A percentile compares a stretch with the other conserved stretches of the same genome.
phyloP scores from a whole-genome alignment of 2,888 invertebrate species.

The Callyntrura guangdongensis region DNA sequence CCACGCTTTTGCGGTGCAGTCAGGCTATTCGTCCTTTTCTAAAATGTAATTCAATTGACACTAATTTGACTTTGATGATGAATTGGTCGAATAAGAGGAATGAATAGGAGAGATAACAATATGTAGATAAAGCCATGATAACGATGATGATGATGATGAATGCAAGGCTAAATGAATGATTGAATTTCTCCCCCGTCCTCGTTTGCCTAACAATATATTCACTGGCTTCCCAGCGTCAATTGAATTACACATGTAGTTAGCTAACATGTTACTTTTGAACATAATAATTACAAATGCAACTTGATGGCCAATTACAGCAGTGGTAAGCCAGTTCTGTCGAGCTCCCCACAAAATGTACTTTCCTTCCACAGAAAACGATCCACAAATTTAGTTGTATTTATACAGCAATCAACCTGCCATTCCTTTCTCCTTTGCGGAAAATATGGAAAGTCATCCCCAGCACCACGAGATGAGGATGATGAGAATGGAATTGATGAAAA shows the following conservation, averaged over 20 bases:
- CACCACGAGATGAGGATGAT: no score
- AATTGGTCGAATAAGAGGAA: constrained; percentile 32
- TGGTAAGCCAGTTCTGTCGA: no score
- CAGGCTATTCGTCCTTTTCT: constrained; percentile 33
- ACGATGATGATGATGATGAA: constrained; percentile 26
- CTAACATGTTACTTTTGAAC: background rate
- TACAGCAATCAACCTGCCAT: constrained; percentile 67
- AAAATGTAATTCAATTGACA: constrained; percentile 64
- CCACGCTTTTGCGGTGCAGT: background rate
- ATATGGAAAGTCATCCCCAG: constrained; percentile 28
- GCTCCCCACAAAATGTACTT: constrained; percentile 5
- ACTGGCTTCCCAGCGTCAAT: constrained; percentile 34
- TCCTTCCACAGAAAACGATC: constrained; percentile 30
- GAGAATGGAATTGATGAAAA: background rate
- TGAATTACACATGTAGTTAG: constrained; percentile 31
- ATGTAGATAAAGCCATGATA: no score
- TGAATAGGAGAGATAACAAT: constrained; percentile 9
- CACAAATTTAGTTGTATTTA: constrained; percentile 54
- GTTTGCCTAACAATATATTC: background rate
- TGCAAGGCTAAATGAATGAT: constrained; percentile 47
- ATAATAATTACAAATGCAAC: constrained; percentile 3
- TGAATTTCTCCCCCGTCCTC: constrained; percentile 21
- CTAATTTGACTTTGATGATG: constrained; percentile 72
- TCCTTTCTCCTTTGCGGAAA: constrained; percentile 45
- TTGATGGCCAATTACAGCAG: constrained; percentile 38